Evolutionary conservation across 2,797 vertebrate species (phyloP).

Genomic region (Diplodus sargus): DNA sequence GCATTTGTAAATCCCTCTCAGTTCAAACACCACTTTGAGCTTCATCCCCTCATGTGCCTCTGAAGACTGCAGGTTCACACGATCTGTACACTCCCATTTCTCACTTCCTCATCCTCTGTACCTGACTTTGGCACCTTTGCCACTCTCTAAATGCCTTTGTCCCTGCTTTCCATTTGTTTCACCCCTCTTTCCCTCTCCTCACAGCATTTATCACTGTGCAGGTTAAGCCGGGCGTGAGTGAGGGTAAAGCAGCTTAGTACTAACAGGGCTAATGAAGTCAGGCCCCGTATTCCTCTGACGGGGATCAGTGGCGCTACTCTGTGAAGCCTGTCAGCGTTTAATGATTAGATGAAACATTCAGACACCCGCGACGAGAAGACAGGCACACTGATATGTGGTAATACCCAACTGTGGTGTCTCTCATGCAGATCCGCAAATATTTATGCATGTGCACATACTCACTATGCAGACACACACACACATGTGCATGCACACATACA

Average conservation of each 20-base stretch:
- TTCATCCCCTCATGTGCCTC: constrained; percentile 35
- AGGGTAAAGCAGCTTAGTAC: constrained; percentile 79
- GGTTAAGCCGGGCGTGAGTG: constrained; percentile 74
- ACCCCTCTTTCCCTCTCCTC: constrained; percentile 45
- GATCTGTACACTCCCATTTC: constrained; percentile 53
- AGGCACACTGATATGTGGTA: constrained; percentile 61
- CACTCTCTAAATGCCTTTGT: constrained; percentile 55
- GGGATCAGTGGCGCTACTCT: constrained; percentile 76
- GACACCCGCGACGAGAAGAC: constrained; percentile 61
- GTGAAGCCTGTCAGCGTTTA: constrained; percentile 80
- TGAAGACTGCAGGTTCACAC: constrained; percentile 73
- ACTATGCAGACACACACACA: neutral
- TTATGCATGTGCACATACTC: constrained; percentile 51
- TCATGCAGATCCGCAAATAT: constrained; percentile 44
- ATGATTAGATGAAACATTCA: constrained; percentile 82
- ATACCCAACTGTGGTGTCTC: constrained; percentile 54
- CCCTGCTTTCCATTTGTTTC: constrained; percentile 58
- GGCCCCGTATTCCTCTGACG: constrained; percentile 70
- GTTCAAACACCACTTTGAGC: constrained; percentile 75
- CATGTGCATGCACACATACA: constrained; percentile 16
- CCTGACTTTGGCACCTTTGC: constrained; percentile 54
- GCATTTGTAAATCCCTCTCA: constrained; percentile 67
- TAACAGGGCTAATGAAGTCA: constrained; percentile 84
- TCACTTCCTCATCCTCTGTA: constrained; percentile 37
- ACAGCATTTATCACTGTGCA: constrained; percentile 62